Evolutionary conservation across 1,140 invertebrate species (phyloP), one percentile per base, ranked within the genome.

Genomic region (Drepana arcuata): DNA sequence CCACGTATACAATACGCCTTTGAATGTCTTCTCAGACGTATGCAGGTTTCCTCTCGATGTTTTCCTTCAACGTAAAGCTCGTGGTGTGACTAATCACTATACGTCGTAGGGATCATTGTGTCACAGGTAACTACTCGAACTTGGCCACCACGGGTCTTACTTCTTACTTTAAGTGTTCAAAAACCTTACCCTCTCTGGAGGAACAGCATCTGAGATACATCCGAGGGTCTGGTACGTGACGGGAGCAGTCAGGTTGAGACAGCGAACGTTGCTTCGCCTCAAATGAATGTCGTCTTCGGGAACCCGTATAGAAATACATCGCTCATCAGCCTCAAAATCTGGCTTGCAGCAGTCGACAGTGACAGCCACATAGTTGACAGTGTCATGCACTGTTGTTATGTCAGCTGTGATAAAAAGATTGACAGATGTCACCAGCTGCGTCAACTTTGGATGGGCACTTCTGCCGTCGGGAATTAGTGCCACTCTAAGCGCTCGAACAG

Each of bases 141-240:
- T n/a, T n/a, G n/a, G n/a, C n/a, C n/a, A n/a, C n/a, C n/a, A n/a
- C n/a, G n/a, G n/a, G n/a, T n/a, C n/a, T 7, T 9, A 9, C 12
- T 9, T 23, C 14, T 11, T 28, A 15, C n/a, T n/a, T n/a, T n/a
- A n/a, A n/a, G n/a, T n/a, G 2, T 6, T 16, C 16, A 16, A 10
- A 10, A 16, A 28, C 43, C 43, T 27, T 41, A 60, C 57, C 35
- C 57, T 42, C 14, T 48, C 50, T 2, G 39, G 36, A 0, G 49
- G 41, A n/a, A 51, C 14, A 2, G 42, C 37, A 2, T 12, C 3
- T 0, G 54, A 31, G 0, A 44, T 42, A 27, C 58, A 62, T 1
- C 54, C 54, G 12, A 58, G 6, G 2, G 23, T 31, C 27, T 58
- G 54, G 24, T 52, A 62, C 0, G 59, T 62, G 7, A 55, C 47